These are phyloP conservation scores for Aculops lycopersici DNA, from an alignment of 1,140 invertebrate genomes.

Conservation along the genomic window DNA sequence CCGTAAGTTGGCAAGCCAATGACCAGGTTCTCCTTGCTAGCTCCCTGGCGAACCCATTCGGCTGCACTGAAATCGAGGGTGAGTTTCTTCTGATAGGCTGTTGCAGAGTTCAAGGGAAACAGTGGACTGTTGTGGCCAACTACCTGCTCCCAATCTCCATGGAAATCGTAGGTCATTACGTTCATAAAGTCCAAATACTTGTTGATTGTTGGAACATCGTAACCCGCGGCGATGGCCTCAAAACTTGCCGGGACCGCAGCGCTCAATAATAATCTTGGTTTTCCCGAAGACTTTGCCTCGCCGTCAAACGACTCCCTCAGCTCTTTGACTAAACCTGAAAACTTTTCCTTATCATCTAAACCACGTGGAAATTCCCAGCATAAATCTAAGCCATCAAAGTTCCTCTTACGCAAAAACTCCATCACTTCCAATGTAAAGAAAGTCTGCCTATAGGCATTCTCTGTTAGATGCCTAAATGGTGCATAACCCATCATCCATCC, in stretches of 20 bases:
- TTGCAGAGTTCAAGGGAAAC: constrained; percentile 51
- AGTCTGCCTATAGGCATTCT: constrained; percentile 47
- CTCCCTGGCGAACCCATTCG: constrained; percentile 72
- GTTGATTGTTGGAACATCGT: constrained; percentile 59
- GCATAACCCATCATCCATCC: constrained; percentile 75
- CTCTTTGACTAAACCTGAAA: constrained; percentile 21
- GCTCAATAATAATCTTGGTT: constrained; percentile 44
- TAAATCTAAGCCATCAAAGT: constrained; percentile 78
- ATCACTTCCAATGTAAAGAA: constrained; percentile 76
- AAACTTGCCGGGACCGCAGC: constrained; percentile 68
- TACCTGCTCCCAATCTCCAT: constrained; percentile 12
- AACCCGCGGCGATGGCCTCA: constrained; percentile 59
- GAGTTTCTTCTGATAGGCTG: constrained; percentile 17
- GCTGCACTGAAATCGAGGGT: constrained; percentile 43
- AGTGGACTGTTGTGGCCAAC: constrained; percentile 25
- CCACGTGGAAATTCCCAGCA: constrained; percentile 85
- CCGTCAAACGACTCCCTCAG: constrained; percentile 57
- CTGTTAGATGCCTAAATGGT: constrained; percentile 45
- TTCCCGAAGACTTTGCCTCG: constrained; percentile 33
- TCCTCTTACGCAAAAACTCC: constrained; percentile 55
- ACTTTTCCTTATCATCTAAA: constrained; percentile 29
- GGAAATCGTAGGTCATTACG: constrained; percentile 16
- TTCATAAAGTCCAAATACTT: constrained; percentile 24
- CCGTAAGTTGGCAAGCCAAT: constrained; percentile 87
- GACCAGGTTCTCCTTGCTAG: constrained; percentile 72